Base-by-base conservation (phyloP, 1,140 invertebrate species). In the Calliphora vicina region DNA sequence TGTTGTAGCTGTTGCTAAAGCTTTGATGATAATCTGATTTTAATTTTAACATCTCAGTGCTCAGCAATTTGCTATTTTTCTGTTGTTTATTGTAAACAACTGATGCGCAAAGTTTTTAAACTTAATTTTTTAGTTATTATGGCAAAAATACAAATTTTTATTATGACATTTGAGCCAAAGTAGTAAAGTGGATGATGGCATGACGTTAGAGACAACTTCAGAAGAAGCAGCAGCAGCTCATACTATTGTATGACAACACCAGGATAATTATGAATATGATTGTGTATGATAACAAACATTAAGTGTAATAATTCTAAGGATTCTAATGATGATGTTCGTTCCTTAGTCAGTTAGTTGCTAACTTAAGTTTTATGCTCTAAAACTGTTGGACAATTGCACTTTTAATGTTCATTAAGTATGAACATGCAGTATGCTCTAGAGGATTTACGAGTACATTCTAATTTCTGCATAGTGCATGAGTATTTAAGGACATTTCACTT, bases 21-120 rank as follows among this genome's bases (percentile, higher is more conserved):
- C 57, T 67, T 67, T 67, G 57, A 67, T 67, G 57, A 67, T 67
- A 67, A 67, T 67, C 61, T 23, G 61, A 67, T 67, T 67, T 67
- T 67, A 67, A 20, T 67, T 67, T 67, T 67, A 67, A 23, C 57
- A 67, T 20, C 57, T 20, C 20, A 67, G 20, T 57, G 45, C 45
- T 57, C 15, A 57, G 45, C 13, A 57, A 57, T 17, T 57, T 57
- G 35, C 35, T 13, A 17, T 15, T 6, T 15, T 57, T 15, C 17
- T 50, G 35, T 50, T 50, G 57, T 50, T 50, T 50, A 35, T 67
- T 23, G 17, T 23, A 23, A 67, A 10, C 57, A 67, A 67, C 57
- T 67, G 57, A 67, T 20, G 57, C 57, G 57, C 17, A 67, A 67
- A 23, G 20, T 67, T 50, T 67, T 67, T 67, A 67, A 67, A 67